Conservation (phyloP, 2,113 vertebrate species). For the Cromileptes altivelis region DNA sequence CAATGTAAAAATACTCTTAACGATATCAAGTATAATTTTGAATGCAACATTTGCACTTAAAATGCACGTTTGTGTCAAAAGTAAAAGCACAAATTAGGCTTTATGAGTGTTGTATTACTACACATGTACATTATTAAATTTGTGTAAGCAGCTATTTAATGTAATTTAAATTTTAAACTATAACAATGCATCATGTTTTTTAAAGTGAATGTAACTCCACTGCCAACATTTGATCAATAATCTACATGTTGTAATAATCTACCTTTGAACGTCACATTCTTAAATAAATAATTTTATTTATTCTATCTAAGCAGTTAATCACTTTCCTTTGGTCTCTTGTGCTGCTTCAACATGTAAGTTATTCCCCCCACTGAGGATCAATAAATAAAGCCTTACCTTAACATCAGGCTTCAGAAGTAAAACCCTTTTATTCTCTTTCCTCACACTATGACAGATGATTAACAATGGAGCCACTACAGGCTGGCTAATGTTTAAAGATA, state of each 20-base stretch:
- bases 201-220: not conserved
- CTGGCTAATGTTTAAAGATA: constrained; percentile 38
- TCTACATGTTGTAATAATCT: not conserved
- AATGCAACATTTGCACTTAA: no score
- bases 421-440: not conserved
- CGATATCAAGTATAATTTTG: no score
- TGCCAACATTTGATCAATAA: not conserved
- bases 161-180: not conserved
- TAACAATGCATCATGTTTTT: not conserved
- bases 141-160: not conserved
- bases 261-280: not conserved
- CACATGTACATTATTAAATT: not conserved
- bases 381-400: constrained; percentile 11
- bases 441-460: constrained; percentile 18
- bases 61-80: not conserved
- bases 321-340: not conserved
- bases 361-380: not conserved
- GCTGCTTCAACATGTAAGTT: not conserved
- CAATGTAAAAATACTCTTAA: not conserved
- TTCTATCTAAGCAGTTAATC: not conserved
- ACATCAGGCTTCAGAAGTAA: not conserved
- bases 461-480: not conserved
- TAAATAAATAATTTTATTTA: not conserved
- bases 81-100: not conserved
- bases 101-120: not conserved